Evolutionary conservation across 2,888 invertebrate genomes (phyloP), one percentile per base, ranked within the genome.

Genomic region (Drosophila mayaguana): DNA sequence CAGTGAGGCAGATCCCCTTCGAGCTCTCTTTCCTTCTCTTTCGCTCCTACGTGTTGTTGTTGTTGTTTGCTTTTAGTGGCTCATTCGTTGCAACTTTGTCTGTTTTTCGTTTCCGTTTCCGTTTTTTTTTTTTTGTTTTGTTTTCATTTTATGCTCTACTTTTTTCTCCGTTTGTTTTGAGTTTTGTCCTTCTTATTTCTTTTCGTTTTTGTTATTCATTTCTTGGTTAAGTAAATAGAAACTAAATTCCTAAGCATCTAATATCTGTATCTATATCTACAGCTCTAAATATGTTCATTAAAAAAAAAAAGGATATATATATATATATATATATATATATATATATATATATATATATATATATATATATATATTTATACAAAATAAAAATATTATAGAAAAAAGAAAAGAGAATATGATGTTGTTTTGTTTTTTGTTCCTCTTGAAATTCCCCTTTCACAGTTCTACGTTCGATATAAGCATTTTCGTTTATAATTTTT

Each of bases 11-110:
- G 12, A 43, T 45, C 11, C 3, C 11, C 12, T 34, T 40, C 28
- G 18, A 9, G 3, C 0, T 3, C n/a, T 20, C 56, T n/a, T 11
- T 5, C 54, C 11, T 12, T 34, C 16, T 12, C 40, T 18, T 11
- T 42, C 12, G 6, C 25, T 12, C 22, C 28, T 43, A 56, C 36
- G 32, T 45, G 43, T 48, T 56, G 25, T 66, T 70, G 20, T 63
- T 70, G 20, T 63, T 67, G 18, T 45, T 62, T 54, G 20, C 28
- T 54, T 68, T 72, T 78, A 72, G 79, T 84, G 89, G 87, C 89
- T 85, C 81, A 64, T 88, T 89, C 82, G 85, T 82, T 87, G 88
- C 68, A 83, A 72, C 76, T 83, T 84, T 80, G 85, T 88, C 79
- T 86, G 88, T 83, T 86, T 88, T 83, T 81, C 83, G 81, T 85